phyloP scores from a whole-genome alignment of 92 coral and sea anemone species.

The Virgularia gustaviana region DNA sequence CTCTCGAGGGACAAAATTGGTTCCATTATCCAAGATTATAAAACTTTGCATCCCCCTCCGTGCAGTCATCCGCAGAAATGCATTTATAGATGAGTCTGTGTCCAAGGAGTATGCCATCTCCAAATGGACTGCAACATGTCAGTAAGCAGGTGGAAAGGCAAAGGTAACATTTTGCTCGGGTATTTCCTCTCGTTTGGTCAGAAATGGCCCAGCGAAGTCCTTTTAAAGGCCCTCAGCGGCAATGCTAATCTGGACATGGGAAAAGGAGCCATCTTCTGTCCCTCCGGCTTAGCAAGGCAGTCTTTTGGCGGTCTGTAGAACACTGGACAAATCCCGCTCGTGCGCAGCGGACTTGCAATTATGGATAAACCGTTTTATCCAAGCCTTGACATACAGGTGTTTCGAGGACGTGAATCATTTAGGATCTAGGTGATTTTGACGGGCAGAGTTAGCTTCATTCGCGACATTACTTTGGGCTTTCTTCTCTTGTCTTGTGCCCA shows the following conservation, averaged over 20 bases:
- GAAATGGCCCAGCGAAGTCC: slow-evolving; percentile 1
- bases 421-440: no score
- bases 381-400: no score
- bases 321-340: no score
- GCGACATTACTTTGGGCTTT: no score
- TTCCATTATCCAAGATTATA: slow-evolving; percentile 17
- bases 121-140: slow-evolving; percentile 16
- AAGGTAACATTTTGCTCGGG: not conserved
- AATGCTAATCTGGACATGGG: not conserved
- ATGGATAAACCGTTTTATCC: no score
- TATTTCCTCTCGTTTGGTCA: not conserved
- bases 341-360: no score
- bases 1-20: slow-evolving; percentile 19
- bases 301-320: no score
- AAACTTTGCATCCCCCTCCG: slow-evolving; percentile 16
- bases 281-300: no score
- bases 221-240: not conserved
- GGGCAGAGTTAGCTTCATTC: no score
- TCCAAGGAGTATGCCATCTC: slow-evolving; percentile 7
- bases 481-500: no score
- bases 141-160: not conserved
- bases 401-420: no score
- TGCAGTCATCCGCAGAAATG: slow-evolving; percentile 11
- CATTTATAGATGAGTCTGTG: slow-evolving; percentile 18
- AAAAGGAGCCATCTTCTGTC: not conserved